Conservation (phyloP, 2,113 vertebrate species). For the Salvelinus alpinus region DNA sequence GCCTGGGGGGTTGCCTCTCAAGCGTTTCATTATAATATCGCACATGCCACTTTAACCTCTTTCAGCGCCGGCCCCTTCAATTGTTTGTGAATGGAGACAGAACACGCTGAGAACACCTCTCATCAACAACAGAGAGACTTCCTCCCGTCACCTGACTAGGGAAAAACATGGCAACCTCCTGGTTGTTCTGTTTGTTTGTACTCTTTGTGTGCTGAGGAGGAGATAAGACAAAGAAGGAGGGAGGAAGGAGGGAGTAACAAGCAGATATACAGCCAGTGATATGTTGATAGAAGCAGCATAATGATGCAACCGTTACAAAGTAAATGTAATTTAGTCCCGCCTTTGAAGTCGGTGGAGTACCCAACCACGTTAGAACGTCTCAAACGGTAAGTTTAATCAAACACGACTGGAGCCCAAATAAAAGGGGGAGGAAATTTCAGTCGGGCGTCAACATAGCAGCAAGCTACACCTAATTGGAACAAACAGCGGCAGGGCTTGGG, state of each 20-base stretch:
- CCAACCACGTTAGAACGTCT: constrained; percentile 35
- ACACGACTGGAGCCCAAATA: constrained; percentile 48
- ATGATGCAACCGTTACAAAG: constrained; percentile 78
- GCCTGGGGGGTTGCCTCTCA: constrained; percentile 65
- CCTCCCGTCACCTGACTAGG: constrained; percentile 17
- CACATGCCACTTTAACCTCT: constrained; percentile 71
- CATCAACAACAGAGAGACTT: constrained; percentile 2
- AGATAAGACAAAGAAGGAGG: not conserved
- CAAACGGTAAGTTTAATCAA: constrained; percentile 55
- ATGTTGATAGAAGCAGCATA: constrained; percentile 58
- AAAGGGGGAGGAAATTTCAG: not conserved
- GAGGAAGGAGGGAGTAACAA: not conserved
- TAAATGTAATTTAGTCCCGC: constrained; percentile 71
- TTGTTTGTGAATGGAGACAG: constrained; percentile 36
- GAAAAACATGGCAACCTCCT: constrained; percentile 1
- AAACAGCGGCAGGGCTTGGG: not conserved
- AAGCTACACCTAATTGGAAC: constrained; percentile 29
- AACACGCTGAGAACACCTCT: not conserved
- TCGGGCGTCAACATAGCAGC: not conserved
- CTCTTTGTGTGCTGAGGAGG: not conserved
- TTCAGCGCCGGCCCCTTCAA: constrained; percentile 47
- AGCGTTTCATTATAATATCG: constrained; percentile 71
- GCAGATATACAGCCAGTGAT: constrained; percentile 43
- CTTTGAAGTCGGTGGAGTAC: constrained; percentile 65
- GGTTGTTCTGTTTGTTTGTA: not conserved